These are phyloP conservation scores for Macaria liturata DNA, from an alignment of 2,888 invertebrate genomes.

Conservation along the genomic window DNA sequence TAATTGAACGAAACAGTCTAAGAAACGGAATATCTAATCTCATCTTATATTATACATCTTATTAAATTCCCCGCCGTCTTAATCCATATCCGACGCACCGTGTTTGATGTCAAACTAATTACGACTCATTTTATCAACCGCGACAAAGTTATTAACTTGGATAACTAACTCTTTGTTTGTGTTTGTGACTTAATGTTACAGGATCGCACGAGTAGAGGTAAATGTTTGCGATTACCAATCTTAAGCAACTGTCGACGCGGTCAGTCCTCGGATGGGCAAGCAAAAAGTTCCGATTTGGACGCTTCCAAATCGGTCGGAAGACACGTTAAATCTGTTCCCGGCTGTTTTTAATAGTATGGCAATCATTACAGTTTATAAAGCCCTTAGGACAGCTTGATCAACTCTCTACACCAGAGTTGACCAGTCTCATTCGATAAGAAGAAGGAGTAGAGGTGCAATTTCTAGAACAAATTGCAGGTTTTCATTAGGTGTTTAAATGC, in stretches of 20 bases:
- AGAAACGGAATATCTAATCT: slow-evolving; percentile 27
- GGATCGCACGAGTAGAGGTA: too few relatives aligned
- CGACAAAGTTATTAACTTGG: slow-evolving; percentile 24
- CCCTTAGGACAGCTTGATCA: too few relatives aligned
- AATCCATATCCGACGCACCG: slow-evolving; percentile 17
- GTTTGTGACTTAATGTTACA: slow-evolving; percentile 15
- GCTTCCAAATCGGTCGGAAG: too few relatives aligned
- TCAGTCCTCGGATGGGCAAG: too few relatives aligned
- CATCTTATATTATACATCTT: slow-evolving; percentile 9
- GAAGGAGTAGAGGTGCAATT: slow-evolving; percentile 14
- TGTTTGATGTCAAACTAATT: slow-evolving; percentile 28
- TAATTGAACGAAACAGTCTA: slow-evolving; percentile 21
- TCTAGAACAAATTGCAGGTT: slow-evolving; percentile 40
- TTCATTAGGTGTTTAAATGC: slow-evolving; percentile 47
- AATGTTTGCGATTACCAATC: too few relatives aligned
- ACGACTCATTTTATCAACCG: slow-evolving; percentile 19
- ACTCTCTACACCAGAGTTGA: too few relatives aligned
- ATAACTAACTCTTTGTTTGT: slow-evolving; percentile 14
- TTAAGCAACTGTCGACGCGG: too few relatives aligned
- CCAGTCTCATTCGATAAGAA: slow-evolving; percentile 5
- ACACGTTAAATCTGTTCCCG: too few relatives aligned
- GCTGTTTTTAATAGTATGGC: too few relatives aligned
- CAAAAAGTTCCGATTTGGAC: too few relatives aligned
- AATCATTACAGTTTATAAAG: too few relatives aligned
- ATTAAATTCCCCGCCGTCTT: slow-evolving; percentile 15